Evolutionary conservation across 2,888 invertebrate genomes (phyloP), one percentile per base, ranked within the genome.

Genomic region (Thereva nobilitata): DNA sequence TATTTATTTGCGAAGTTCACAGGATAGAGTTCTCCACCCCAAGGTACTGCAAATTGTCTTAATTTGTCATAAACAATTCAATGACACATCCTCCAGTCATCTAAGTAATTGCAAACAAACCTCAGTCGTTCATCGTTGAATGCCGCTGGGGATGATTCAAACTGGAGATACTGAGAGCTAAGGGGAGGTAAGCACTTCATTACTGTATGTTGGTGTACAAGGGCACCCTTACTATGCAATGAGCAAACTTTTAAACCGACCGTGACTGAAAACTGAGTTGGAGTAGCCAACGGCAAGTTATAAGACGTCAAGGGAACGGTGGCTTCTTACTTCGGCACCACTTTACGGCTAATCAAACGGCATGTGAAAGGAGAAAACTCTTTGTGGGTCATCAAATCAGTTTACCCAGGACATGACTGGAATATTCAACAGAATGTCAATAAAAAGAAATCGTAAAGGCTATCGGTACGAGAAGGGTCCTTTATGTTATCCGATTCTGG

Each of bases 341-440:
- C 52, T 63, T 63, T 63, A 63, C 63, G 63, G 63, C 63, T 63
- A 63, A 63, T 63, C 63, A 63, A 63, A 63, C 50, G 63, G 63
- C 52, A 63, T 63, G 63, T 63, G 63, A 63, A 63, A 61, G 37
- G 40, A 63, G 63, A 41, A 63, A 63, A 63, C 63, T 63, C 63
- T 65, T 65, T 68, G 68, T 68, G 68, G 68, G 68, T 65, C 68
- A 68, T 68, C 68, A 68, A 68, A 68, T 68, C 68, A 68, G 68
- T 68, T 68, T 61, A 64, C 47, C 53, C 53, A 52, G 61, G 41
- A 68, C 68, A 68, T 68, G 68, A 68, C 65, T 65, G 45, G 68
- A 68, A 68, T 68, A 68, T 68, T 68, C 65, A 68, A 65, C 54
- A 52, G 65, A 53, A 64, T 64, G 67, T 64, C 68, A 65, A 68